These are phyloP conservation scores for Orthosia incerta DNA, from an alignment of 2,888 invertebrate genomes.

Conservation along the genomic window DNA sequence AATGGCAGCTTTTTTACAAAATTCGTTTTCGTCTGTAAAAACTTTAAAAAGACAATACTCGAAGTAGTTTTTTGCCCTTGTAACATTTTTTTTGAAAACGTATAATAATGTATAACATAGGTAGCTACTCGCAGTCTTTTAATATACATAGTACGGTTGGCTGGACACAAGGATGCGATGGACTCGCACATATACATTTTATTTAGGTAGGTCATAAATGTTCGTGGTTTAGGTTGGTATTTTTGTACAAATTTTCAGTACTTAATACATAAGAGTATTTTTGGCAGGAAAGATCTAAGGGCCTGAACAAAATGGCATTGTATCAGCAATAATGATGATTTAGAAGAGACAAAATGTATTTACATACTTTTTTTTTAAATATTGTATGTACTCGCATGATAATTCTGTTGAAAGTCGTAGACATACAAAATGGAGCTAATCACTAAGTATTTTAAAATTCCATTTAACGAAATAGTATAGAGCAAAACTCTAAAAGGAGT, in stretches of 20 bases:
- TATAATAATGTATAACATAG: not conserved
- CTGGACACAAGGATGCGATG: slow-evolving; percentile 5
- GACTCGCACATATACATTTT: not conserved
- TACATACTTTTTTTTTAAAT: no score
- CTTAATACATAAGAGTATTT: not conserved
- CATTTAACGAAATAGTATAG: no score
- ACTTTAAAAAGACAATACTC: slow-evolving; percentile 4
- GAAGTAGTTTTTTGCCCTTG: not conserved
- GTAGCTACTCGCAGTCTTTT: not conserved
- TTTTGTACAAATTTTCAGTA: not conserved
- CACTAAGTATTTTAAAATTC: no score
- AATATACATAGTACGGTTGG: slow-evolving; percentile 1
- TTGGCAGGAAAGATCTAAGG: not conserved
- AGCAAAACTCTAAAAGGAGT: not conserved
- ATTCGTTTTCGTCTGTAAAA: not conserved
- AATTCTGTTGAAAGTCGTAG: no score
- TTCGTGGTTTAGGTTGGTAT: not conserved
- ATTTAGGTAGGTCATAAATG: not conserved
- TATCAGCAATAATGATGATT: not conserved
- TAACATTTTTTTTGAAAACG: not conserved
- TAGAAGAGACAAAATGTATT: not conserved
- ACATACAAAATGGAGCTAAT: no score
- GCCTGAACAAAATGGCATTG: not conserved
- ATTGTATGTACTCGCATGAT: no score
- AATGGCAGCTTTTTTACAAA: slow-evolving; percentile 13